Evolutionary conservation across 1,140 invertebrate genomes (phyloP).

Genomic region (Trichonephila inaurata): DNA sequence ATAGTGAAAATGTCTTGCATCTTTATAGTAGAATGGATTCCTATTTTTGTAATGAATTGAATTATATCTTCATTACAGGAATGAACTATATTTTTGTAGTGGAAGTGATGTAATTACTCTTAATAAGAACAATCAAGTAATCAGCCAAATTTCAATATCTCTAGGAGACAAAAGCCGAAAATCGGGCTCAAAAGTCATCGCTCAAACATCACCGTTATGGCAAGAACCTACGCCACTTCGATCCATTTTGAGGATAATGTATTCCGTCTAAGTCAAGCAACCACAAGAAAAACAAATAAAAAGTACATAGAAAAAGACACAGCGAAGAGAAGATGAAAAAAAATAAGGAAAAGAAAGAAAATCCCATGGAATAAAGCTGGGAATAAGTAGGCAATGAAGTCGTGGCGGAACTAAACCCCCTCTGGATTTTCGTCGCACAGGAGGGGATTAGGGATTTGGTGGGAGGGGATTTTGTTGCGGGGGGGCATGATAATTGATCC

Average conservation of each 20-base stretch:
- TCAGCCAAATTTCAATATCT: too few relatives aligned
- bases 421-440: slow-evolving; percentile 61
- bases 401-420: slow-evolving; percentile 70
- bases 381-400: slow-evolving; percentile 76
- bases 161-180: background rate
- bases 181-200: background rate
- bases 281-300: background rate
- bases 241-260: slow-evolving; percentile 50
- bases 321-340: background rate
- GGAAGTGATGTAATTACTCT: too few relatives aligned
- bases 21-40: too few relatives aligned
- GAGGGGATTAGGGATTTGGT: slow-evolving; percentile 66
- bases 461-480: slow-evolving; percentile 20
- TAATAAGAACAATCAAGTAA: too few relatives aligned
- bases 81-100: too few relatives aligned
- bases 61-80: too few relatives aligned
- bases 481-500: slow-evolving; percentile 72
- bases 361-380: slow-evolving; percentile 64
- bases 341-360: background rate
- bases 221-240: slow-evolving; percentile 57
- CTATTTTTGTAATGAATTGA: too few relatives aligned
- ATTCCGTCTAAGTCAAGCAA: slow-evolving; percentile 69
- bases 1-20: too few relatives aligned
- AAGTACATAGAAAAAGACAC: slow-evolving; percentile 30
- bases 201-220: background rate